Conservation (phyloP, 2,113 vertebrate species). For the Neofelis nebulosa region DNA sequence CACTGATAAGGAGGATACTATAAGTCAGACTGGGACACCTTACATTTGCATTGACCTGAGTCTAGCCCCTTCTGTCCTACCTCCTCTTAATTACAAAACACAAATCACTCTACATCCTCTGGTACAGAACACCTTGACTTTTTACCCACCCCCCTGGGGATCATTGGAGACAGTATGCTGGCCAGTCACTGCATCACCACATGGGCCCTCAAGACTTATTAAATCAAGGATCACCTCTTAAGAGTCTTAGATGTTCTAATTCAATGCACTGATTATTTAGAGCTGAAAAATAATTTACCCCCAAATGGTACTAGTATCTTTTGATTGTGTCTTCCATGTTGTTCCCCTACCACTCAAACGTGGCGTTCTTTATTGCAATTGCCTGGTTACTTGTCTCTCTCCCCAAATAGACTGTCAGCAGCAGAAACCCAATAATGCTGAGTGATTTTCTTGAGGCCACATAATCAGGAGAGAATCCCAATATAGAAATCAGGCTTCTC, state of each 20-base stretch:
- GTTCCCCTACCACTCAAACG: conserved; percentile 13
- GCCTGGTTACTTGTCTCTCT: conserved; percentile 48
- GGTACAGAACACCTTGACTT: conserved; percentile 68
- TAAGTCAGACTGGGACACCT: neutral
- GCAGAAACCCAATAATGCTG: conserved; percentile 44
- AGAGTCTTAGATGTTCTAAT: neutral
- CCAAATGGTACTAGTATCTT: neutral
- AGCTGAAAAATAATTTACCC: conserved; percentile 51
- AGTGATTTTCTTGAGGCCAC: conserved; percentile 65
- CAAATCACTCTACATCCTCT: conserved; percentile 55
- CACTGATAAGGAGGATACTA: neutral
- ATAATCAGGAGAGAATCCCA: conserved; percentile 55
- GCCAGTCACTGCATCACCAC: conserved; percentile 3
- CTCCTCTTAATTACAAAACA: conserved; percentile 61
- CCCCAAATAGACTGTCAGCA: conserved; percentile 42
- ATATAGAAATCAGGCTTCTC: conserved; percentile 30
- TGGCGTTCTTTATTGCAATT: conserved; percentile 59
- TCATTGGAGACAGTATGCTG: conserved; percentile 50
- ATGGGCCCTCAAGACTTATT: conserved; percentile 36
- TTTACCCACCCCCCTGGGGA: conserved; percentile 56
- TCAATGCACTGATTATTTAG: conserved; percentile 47
- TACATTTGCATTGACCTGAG: neutral
- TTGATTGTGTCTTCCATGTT: neutral
- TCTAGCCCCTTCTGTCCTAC: neutral
- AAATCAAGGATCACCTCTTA: conserved; percentile 38